Conservation (phyloP, 1,140 invertebrate genomes). For the Eufriesea mexicana region DNA sequence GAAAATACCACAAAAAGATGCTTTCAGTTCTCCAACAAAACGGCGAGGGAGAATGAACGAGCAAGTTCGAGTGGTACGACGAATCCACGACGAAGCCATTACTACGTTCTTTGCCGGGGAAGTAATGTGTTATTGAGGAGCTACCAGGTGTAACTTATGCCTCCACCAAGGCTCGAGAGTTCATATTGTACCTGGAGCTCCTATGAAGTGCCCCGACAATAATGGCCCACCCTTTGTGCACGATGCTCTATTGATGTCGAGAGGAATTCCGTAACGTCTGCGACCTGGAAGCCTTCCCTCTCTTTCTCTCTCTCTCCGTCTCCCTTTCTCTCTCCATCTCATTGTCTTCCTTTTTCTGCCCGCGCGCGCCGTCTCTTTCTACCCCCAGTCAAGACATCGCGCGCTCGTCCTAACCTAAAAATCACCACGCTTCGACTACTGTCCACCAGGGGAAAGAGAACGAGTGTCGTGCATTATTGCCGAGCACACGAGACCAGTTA, state of each 20-base stretch:
- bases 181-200: slow-evolving; percentile 64
- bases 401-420: slow-evolving; percentile 10
- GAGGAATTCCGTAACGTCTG: slow-evolving; percentile 70
- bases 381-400: not conserved
- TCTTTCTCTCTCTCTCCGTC: slow-evolving; percentile 6
- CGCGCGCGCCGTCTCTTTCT: not conserved
- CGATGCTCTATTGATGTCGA: slow-evolving; percentile 70
- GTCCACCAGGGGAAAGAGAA: slow-evolving; percentile 19
- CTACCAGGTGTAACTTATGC: slow-evolving; percentile 77
- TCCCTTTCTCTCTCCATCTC: not conserved
- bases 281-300: slow-evolving; percentile 50
- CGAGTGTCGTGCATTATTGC: slow-evolving; percentile 36
- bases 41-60: slow-evolving; percentile 29
- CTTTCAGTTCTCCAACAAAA: slow-evolving; percentile 56
- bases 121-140: slow-evolving; percentile 73
- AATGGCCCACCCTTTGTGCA: slow-evolving; percentile 68
- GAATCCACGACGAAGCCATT: slow-evolving; percentile 63
- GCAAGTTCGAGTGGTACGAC: slow-evolving; percentile 51
- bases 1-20: slow-evolving; percentile 50
- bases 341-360: not conserved
- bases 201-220: slow-evolving; percentile 64
- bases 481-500: slow-evolving; percentile 16
- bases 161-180: slow-evolving; percentile 59
- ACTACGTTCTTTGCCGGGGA: slow-evolving; percentile 56
- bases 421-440: slow-evolving; percentile 44